Conservation (phyloP, 2,113 vertebrate genomes). For the Ciconia stormi region DNA sequence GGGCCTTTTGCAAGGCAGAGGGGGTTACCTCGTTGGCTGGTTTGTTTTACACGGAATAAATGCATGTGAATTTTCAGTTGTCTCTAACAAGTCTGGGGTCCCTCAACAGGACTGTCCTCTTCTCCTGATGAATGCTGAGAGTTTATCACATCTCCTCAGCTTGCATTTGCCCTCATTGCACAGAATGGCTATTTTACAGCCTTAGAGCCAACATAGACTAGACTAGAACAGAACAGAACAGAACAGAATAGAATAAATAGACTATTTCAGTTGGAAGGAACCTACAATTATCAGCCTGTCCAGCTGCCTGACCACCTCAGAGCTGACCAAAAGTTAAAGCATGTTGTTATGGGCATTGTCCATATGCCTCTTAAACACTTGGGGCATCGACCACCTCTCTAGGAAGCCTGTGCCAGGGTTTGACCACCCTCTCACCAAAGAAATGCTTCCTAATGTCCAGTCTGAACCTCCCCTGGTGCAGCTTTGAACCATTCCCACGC, state of each 20-base stretch:
- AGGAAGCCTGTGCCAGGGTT: background rate
- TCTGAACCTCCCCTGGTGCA: rapidly evolving
- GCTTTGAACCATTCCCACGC: background rate
- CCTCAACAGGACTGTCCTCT: background rate
- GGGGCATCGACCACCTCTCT: background rate
- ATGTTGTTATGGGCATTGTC: too few species aligned
- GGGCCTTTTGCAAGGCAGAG: background rate
- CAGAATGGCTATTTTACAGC: background rate
- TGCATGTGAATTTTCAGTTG: background rate
- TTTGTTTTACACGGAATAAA: background rate
- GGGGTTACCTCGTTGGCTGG: background rate
- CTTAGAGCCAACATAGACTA: background rate
- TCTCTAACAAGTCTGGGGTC: background rate
- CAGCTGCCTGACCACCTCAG: too few species aligned
- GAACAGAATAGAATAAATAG: too few species aligned
- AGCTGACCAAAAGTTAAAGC: too few species aligned
- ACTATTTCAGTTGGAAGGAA: background rate
- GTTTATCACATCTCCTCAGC: background rate
- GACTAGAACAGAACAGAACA: too few species aligned
- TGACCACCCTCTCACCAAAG: background rate
- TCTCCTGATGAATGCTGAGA: background rate
- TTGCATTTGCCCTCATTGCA: background rate
- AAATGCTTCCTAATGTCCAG: background rate
- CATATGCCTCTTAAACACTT: too few species aligned
- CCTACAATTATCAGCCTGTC: background rate